Percentiles rank a stretch among this genome's conserved stretches.
Conservation (phyloP, 2,113 vertebrate genomes). For the Osmerus mordax region DNA sequence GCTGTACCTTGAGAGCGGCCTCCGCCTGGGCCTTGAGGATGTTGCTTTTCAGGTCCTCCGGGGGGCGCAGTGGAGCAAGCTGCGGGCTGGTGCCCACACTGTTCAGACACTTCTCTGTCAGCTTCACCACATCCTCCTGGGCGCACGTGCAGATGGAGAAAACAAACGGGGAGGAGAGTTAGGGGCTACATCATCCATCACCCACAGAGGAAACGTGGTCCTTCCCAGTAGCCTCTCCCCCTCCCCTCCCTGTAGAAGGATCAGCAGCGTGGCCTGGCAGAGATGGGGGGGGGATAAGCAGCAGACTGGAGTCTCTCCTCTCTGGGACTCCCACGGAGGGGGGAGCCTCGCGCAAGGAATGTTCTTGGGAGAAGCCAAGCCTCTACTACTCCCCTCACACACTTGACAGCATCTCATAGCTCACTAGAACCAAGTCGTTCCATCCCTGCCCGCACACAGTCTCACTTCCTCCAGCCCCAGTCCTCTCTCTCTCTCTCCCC, state of each 20-base stretch:
- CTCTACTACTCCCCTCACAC: no score
- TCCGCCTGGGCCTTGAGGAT: constrained; percentile 90
- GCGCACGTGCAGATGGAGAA: not conserved
- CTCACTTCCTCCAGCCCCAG: not conserved
- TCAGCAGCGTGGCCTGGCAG: no score
- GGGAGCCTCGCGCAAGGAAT: no score
- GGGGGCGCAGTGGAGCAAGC: constrained; percentile 57
- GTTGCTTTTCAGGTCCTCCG: constrained; percentile 90
- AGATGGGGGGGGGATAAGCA: no score
- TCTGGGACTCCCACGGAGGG: no score
- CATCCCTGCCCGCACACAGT: not conserved
- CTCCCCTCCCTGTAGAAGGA: no score
- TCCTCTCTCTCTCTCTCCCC: not conserved
- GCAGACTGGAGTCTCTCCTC: no score
- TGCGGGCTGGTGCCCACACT: constrained; percentile 76
- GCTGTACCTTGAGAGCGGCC: constrained; percentile 80
- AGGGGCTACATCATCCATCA: not conserved
- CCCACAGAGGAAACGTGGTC: not conserved
- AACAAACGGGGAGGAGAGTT: not conserved
- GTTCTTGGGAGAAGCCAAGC: no score
- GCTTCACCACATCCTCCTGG: constrained; percentile 86
- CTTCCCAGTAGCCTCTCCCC: no score
- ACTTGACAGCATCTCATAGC: no score
- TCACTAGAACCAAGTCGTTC: no score
- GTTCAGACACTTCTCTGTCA: constrained; percentile 88